A percentile compares a stretch with the other conserved stretches of the same genome.
These are phyloP conservation scores for Lepas anatifera DNA, from an alignment of 2,888 invertebrate genomes.

Conservation along the genomic window DNA sequence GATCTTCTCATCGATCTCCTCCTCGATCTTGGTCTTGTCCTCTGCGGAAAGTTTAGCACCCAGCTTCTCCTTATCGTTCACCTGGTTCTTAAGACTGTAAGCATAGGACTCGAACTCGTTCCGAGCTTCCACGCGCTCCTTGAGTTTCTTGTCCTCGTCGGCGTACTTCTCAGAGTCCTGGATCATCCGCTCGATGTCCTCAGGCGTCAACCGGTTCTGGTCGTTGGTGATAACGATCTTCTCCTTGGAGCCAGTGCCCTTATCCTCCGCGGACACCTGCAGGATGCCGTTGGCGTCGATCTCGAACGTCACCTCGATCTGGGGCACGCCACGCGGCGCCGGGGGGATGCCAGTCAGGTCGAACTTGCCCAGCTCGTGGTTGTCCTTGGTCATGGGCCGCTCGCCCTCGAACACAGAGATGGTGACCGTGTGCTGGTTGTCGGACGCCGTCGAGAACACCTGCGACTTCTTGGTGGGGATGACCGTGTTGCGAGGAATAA, in stretches of 20 bases:
- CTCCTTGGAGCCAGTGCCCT: constrained; percentile 91
- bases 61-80: constrained; percentile 91
- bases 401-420: constrained; percentile 99
- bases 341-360: constrained; percentile 95
- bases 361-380: constrained; percentile 96
- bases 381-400: constrained; percentile 99
- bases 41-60: constrained; percentile 77
- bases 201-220: constrained; percentile 90
- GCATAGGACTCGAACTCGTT: constrained; percentile 96
- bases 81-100: constrained; percentile 93
- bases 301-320: constrained; percentile 89
- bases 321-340: constrained; percentile 82
- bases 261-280: constrained; percentile 96
- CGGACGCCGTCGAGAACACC: constrained; percentile 97
- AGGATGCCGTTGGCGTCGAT: constrained; percentile 90
- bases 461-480: constrained; percentile 99
- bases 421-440: constrained; percentile 97
- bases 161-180: constrained; percentile 98
- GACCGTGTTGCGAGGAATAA: constrained; percentile 94
- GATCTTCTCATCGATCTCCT: constrained; percentile 88
- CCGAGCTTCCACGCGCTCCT: constrained; percentile 88
- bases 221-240: constrained; percentile 99
- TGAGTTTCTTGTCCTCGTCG: constrained; percentile 94
- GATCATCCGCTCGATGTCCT: constrained; percentile 98
- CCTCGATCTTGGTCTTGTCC: constrained; percentile 89